A percentile compares a stretch with the other conserved stretches of the same genome.
Evolutionary conservation across 1,140 invertebrate genomes (phyloP).

Genomic region (Platyura marginata): DNA sequence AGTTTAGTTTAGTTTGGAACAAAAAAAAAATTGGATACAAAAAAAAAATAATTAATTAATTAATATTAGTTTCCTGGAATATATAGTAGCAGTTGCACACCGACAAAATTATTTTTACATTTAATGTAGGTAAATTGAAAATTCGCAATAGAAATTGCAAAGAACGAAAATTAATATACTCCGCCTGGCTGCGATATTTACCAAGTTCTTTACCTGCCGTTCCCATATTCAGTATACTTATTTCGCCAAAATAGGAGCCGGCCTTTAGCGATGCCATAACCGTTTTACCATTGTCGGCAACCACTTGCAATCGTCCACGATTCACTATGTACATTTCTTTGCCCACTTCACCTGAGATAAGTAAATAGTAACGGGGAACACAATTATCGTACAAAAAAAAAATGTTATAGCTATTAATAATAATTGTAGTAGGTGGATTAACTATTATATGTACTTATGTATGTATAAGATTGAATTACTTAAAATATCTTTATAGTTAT

Average conservation of each 20-base stretch:
- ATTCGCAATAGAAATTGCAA: not conserved
- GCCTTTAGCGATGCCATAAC: conserved; percentile 91
- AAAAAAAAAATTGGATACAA: not conserved
- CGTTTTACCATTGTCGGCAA: conserved; percentile 91
- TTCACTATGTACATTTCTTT: conserved; percentile 99
- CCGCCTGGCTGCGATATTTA: conserved; percentile 56
- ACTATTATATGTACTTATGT: too few species aligned
- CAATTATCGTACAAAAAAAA: too few species aligned
- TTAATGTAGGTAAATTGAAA: not conserved
- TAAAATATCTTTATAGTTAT: not conserved
- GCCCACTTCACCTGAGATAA: conserved; percentile 93
- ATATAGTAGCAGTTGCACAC: not conserved
- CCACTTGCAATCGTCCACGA: conserved; percentile 86
- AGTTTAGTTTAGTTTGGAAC: not conserved
- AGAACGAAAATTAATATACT: conserved; percentile 17
- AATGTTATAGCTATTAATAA: too few species aligned
- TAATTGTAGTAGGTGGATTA: too few species aligned
- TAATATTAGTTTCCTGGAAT: not conserved
- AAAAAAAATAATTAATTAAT: not conserved
- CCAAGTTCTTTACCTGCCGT: conserved; percentile 92
- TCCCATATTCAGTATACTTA: conserved; percentile 99
- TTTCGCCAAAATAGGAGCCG: conserved; percentile 98
- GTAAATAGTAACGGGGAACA: too few species aligned
- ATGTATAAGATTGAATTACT: not conserved
- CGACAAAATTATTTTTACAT: not conserved